Evolutionary conservation across 1,140 invertebrate species (phyloP).

Genomic region (Armadillidium nasatum): DNA sequence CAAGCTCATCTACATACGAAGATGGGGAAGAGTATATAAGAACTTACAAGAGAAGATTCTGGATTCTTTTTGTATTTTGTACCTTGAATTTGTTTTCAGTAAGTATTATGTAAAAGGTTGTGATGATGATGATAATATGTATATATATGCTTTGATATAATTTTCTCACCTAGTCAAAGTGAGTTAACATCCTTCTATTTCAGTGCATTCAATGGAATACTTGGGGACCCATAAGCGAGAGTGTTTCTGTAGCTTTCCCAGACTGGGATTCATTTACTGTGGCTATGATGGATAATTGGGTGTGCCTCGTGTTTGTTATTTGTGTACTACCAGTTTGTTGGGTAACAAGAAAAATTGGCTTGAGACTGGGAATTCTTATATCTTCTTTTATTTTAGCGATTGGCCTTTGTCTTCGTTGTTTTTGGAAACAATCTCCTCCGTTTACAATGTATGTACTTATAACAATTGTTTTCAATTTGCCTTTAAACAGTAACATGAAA

Average conservation of each 20-base stretch:
- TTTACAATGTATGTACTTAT: constrained; percentile 14
- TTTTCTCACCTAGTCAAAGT: background rate
- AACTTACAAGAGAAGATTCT: constrained; percentile 21
- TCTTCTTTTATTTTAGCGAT: constrained; percentile 6
- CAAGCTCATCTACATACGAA: too few relatives aligned
- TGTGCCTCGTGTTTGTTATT: constrained; percentile 12
- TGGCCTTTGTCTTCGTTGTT: constrained; percentile 19
- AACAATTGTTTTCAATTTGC: too few relatives aligned
- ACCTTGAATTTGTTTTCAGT: constrained; percentile 21
- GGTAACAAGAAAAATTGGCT: constrained; percentile 2
- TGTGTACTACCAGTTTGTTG: constrained; percentile 19
- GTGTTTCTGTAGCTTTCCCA: constrained; percentile 22
- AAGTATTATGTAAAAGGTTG: background rate
- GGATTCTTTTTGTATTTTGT: constrained; percentile 19
- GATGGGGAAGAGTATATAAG: background rate
- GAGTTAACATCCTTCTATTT: background rate
- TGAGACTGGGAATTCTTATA: constrained; percentile 18
- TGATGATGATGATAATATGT: background rate
- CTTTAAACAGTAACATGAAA: too few relatives aligned
- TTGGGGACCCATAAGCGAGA: constrained; percentile 27
- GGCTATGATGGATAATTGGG: constrained; percentile 20
- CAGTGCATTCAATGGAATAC: constrained; percentile 24
- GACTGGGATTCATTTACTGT: constrained; percentile 23
- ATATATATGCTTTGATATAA: background rate
- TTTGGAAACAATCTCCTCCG: background rate